Percentiles rank a stretch among this genome's conserved stretches.
Conservation (phyloP, 2,797 vertebrate species). For the Pseudomugil tenellus region DNA sequence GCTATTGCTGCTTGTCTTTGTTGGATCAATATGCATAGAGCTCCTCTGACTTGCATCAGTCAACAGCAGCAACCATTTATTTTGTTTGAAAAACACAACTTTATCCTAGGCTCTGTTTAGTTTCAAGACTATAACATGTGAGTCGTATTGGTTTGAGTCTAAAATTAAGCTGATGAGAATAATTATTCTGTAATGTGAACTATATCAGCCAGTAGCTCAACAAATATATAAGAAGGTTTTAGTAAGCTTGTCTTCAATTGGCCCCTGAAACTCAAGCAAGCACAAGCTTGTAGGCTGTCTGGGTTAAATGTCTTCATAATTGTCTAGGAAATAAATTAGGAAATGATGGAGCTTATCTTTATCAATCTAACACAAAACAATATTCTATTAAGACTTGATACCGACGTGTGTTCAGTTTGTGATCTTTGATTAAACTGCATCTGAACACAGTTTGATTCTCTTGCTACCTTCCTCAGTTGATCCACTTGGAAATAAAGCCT, state of each 20-base stretch:
- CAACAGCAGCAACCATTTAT: neutral
- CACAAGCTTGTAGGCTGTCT: slow-evolving; percentile 10
- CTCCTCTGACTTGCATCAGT: neutral
- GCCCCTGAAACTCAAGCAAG: slow-evolving; percentile 17
- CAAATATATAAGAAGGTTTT: neutral
- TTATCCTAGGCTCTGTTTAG: too few relatives aligned
- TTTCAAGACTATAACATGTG: too few relatives aligned
- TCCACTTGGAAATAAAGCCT: slow-evolving; percentile 96
- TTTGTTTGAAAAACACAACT: neutral
- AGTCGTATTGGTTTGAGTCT: neutral
- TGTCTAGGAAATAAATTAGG: neutral
- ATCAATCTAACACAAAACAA: too few relatives aligned
- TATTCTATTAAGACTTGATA: neutral
- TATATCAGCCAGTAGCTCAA: neutral
- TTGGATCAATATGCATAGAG: neutral
- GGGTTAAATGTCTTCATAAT: neutral
- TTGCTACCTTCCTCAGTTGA: slow-evolving; percentile 81
- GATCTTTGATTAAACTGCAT: neutral
- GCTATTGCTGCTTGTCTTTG: neutral
- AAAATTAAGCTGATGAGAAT: neutral
- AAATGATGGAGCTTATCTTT: neutral
- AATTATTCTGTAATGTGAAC: neutral
- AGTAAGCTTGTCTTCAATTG: neutral
- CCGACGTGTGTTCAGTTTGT: neutral
- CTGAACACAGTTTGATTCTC: slow-evolving; percentile 5